Conservation (phyloP, 2,888 invertebrate genomes). For the Tenthredo livida region DNA sequence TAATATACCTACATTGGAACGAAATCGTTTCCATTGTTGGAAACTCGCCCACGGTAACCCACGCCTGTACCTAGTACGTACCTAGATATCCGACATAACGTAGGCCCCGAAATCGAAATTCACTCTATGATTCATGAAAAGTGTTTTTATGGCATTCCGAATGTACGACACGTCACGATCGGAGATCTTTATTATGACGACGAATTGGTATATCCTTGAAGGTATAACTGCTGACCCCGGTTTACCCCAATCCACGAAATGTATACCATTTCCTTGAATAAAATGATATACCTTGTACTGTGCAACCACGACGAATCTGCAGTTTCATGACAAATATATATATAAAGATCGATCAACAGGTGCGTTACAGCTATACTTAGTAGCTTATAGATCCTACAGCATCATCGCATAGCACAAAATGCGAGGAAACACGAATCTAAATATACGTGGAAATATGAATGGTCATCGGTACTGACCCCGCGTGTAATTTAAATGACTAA, state of each 20-base stretch:
- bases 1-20: constrained; percentile 1
- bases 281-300: not conserved
- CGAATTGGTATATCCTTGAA: constrained; percentile 9
- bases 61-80: constrained; percentile 48
- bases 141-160: constrained; percentile 50
- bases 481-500: constrained; percentile 27
- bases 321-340: not conserved
- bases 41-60: constrained; percentile 62
- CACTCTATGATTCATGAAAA: constrained; percentile 50
- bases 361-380: not conserved
- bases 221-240: constrained; percentile 20
- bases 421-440: not conserved
- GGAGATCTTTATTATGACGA: not conserved
- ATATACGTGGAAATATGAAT: not conserved
- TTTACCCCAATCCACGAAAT: not conserved
- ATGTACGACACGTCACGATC: constrained; percentile 19
- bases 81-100: constrained; percentile 18
- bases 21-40: constrained; percentile 41
- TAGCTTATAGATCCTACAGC: no score
- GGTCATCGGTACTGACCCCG: not conserved
- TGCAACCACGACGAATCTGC: not conserved
- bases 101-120: constrained; percentile 55
- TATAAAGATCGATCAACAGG: constrained; percentile 1
- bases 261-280: constrained; percentile 14
- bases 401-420: not conserved